These are phyloP conservation scores for Dolomedes plantarius DNA, from an alignment of 2,888 invertebrate species.

Conservation along the genomic window DNA sequence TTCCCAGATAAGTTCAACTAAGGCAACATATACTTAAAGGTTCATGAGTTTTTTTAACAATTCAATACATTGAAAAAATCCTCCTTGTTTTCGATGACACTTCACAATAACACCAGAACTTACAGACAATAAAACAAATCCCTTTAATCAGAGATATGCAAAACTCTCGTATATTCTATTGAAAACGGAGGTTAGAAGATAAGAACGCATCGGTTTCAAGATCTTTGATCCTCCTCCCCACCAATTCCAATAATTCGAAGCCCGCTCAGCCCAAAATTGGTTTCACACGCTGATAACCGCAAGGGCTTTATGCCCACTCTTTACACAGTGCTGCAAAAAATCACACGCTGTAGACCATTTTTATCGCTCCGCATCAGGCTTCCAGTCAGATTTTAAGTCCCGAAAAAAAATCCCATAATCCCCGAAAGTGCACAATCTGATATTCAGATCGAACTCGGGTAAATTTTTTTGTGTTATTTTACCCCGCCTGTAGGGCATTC, in stretches of 20 bases:
- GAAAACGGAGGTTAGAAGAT: no score
- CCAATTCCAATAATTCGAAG: background rate
- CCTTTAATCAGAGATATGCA: no score
- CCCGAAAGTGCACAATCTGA: conserved; percentile 67
- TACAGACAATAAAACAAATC: no score
- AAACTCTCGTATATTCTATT: no score
- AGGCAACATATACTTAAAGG: no score
- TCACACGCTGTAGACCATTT: conserved; percentile 54
- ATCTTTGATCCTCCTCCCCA: background rate
- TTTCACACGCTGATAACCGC: conserved; percentile 44
- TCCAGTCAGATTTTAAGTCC: conserved; percentile 55
- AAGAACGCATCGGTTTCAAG: no score
- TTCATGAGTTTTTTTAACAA: no score
- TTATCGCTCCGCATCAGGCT: conserved; percentile 64
- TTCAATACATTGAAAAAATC: no score
- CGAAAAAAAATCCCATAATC: conserved; percentile 53
- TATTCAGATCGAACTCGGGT: conserved; percentile 57
- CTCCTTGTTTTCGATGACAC: no score
- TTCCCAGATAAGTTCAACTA: no score
- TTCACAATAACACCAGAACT: no score
- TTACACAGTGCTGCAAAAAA: conserved; percentile 17
- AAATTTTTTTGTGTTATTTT: conserved; percentile 34
- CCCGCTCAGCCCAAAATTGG: conserved; percentile 25
- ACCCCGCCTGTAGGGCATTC: conserved; percentile 2
- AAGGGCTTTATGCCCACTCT: conserved; percentile 33